phyloP scores from a whole-genome alignment of 2,113 vertebrate genomes.

The Saguinus midas region DNA sequence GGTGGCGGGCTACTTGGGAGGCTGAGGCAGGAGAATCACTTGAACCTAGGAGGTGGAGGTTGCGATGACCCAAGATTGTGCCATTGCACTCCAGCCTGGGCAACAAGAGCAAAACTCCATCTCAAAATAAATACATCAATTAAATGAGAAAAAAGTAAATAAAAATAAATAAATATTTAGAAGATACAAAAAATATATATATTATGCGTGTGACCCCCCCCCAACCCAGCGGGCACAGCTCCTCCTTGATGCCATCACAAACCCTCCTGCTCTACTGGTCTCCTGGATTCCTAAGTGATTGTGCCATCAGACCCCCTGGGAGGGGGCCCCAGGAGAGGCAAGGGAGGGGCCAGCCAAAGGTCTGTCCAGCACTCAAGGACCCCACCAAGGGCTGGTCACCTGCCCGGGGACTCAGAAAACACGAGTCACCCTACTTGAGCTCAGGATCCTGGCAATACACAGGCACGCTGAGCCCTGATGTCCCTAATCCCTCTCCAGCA shows the following conservation, averaged over 20 bases:
- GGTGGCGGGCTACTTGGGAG: no score
- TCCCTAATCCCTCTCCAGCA: conserved; percentile 31
- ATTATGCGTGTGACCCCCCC: background rate
- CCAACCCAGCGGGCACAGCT: background rate
- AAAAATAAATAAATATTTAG: no score
- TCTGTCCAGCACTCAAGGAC: background rate
- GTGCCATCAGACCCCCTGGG: conserved; percentile 48
- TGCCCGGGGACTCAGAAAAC: background rate
- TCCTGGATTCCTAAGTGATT: conserved; percentile 61
- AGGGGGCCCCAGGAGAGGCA: background rate
- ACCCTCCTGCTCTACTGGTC: background rate
- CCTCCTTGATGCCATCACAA: conserved; percentile 55
- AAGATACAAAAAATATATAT: background rate
- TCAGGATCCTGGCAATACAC: background rate
- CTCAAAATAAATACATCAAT: no score
- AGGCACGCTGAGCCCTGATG: conserved; percentile 21
- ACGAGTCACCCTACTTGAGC: conserved; percentile 1
- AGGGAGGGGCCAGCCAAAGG: background rate
- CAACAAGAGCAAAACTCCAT: background rate
- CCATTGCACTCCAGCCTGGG: background rate
- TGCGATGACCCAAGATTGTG: background rate
- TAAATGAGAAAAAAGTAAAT: no score
- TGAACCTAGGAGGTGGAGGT: background rate
- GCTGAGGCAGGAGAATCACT: background rate
- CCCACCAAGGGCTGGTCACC: conserved; percentile 16